Evolutionary conservation across 1,140 invertebrate genomes (phyloP).

Genomic region (Pogonomyrmex californicus): DNA sequence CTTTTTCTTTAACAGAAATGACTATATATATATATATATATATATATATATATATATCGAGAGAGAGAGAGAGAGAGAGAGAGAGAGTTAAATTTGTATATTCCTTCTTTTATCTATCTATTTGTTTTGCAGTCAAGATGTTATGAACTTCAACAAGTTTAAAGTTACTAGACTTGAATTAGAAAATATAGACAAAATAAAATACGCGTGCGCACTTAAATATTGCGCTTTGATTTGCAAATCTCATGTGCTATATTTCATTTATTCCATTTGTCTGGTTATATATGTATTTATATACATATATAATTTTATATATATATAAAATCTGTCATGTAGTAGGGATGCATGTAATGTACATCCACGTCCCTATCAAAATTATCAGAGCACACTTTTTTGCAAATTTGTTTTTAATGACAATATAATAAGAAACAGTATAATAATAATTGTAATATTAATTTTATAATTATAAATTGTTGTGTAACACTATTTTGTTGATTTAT

Average conservation of each 20-base stretch:
- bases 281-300: conserved; percentile 2
- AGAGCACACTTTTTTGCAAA: conserved; percentile 78
- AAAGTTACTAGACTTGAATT: neutral
- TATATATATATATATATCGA: too few species aligned
- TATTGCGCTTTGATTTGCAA: conserved; percentile 12
- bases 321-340: conserved; percentile 4
- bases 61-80: too few species aligned
- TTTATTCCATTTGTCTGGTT: conserved; percentile 8
- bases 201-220: conserved; percentile 1
- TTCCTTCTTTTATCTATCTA: neutral
- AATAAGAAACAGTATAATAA: conserved; percentile 86
- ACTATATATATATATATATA: too few species aligned
- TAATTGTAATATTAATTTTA: conserved; percentile 84
- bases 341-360: conserved; percentile 29
- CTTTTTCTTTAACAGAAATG: too few species aligned
- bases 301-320: neutral
- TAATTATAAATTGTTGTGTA: conserved; percentile 83
- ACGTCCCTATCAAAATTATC: conserved; percentile 70
- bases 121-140: neutral
- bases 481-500: conserved; percentile 81
- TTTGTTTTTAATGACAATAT: conserved; percentile 85
- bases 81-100: too few species aligned
- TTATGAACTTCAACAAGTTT: neutral
- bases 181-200: conserved; percentile 24
- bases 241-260: conserved; percentile 2